phyloP scores from a whole-genome alignment of 1,140 invertebrate species.

The Dendroctonus ponderosae region DNA sequence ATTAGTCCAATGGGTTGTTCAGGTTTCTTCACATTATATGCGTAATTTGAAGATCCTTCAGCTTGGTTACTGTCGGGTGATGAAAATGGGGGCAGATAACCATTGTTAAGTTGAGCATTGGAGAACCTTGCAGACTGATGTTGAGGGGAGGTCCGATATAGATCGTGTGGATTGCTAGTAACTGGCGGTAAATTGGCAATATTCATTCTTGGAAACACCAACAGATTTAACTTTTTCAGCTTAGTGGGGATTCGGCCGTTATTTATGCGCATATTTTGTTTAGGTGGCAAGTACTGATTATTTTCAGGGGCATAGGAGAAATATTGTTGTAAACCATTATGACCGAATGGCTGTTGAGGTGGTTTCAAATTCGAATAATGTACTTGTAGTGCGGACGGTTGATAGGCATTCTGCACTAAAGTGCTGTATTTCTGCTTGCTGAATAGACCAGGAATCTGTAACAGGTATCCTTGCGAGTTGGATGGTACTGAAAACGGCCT shows the following conservation, averaged over 20 bases:
- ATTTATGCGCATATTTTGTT: slow-evolving; percentile 1
- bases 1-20: slow-evolving; percentile 51
- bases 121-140: slow-evolving; percentile 8
- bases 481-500: slow-evolving; percentile 26
- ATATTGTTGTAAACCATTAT: not conserved
- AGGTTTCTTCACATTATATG: slow-evolving; percentile 10
- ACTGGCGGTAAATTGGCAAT: slow-evolving; percentile 10
- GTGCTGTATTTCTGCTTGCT: slow-evolving; percentile 27
- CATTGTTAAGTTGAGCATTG: slow-evolving; percentile 25
- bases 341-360: not conserved
- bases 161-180: slow-evolving; percentile 11
- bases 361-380: slow-evolving; percentile 9
- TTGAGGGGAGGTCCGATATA: slow-evolving; percentile 3
- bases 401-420: slow-evolving; percentile 15
- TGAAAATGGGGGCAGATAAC: slow-evolving; percentile 18
- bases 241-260: not conserved
- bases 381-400: slow-evolving; percentile 12
- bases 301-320: slow-evolving; percentile 36
- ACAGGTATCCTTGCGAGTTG: slow-evolving; percentile 32
- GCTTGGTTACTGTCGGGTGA: not conserved
- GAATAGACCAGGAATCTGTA: slow-evolving; percentile 26
- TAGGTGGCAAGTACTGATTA: slow-evolving; percentile 31
- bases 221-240: slow-evolving; percentile 15
- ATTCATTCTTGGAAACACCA: slow-evolving; percentile 21
- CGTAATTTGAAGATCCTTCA: slow-evolving; percentile 6